A percentile compares a stretch with the other conserved stretches of the same genome.
These are phyloP conservation scores for Leucoraja ocellata DNA, from an alignment of 2,797 vertebrate species.

Conservation along the genomic window DNA sequence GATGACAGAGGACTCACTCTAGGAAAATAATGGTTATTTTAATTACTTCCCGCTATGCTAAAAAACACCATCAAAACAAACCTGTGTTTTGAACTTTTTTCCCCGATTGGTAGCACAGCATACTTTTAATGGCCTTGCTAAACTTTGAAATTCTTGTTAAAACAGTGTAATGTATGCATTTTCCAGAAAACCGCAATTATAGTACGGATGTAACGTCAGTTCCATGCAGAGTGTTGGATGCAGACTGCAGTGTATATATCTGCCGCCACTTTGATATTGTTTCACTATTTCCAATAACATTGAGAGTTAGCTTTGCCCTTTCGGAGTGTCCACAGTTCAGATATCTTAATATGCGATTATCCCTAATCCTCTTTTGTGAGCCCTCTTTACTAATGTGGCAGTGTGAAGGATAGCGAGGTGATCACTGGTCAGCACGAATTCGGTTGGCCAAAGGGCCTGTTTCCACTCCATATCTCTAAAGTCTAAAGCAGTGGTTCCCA, in stretches of 20 bases:
- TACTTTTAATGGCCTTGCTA: background rate
- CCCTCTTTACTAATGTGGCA: background rate
- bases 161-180: background rate
- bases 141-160: background rate
- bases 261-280: background rate
- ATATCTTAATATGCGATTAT: background rate
- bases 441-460: too few species aligned
- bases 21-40: background rate
- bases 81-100: too few species aligned
- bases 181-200: background rate
- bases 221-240: too few species aligned
- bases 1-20: background rate
- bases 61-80: background rate
- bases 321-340: background rate
- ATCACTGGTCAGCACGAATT: background rate
- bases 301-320: background rate
- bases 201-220: background rate
- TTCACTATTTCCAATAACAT: background rate
- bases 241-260: too few species aligned
- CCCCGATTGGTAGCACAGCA: too few species aligned
- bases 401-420: background rate
- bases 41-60: background rate
- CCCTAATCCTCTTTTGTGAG: background rate
- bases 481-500: too few species aligned
- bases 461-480: too few species aligned